Evolutionary conservation across 2,113 vertebrate species (phyloP).

Genomic region (Corythaixoides concolor): DNA sequence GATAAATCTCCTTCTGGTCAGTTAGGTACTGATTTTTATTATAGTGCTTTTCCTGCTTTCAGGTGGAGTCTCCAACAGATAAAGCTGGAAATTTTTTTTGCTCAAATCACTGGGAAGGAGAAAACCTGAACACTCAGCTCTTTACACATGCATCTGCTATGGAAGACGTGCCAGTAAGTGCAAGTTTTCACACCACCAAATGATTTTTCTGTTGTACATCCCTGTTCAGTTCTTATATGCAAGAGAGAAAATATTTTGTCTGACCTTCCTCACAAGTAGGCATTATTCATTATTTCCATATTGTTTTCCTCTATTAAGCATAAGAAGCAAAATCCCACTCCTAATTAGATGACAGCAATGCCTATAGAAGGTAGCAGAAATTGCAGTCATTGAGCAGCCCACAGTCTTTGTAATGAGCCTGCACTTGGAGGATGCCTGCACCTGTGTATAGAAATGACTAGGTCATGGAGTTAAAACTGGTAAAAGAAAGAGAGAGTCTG

Average conservation of each 20-base stretch:
- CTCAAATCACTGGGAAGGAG: conserved; percentile 88
- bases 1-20: neutral
- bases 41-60: conserved; percentile 30
- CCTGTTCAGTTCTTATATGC: neutral
- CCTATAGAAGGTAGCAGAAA: neutral
- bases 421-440: neutral
- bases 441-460: neutral
- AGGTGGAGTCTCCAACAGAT: conserved; percentile 91
- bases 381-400: neutral
- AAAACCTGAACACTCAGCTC: conserved; percentile 87
- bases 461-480: neutral
- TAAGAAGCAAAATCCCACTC: neutral
- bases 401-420: neutral
- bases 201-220: neutral
- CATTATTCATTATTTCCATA: neutral
- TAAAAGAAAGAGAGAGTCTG: neutral
- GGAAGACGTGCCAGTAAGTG: conserved; percentile 90
- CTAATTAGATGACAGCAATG: neutral
- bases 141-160: conserved; percentile 82
- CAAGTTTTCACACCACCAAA: neutral
- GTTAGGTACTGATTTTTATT: neutral
- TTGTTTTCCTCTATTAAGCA: neutral
- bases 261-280: neutral
- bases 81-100: conserved; percentile 85
- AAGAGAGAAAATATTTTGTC: neutral